Evolutionary conservation across 1,140 invertebrate species (phyloP).

Genomic region (Macrobrachium rosenbergii): DNA sequence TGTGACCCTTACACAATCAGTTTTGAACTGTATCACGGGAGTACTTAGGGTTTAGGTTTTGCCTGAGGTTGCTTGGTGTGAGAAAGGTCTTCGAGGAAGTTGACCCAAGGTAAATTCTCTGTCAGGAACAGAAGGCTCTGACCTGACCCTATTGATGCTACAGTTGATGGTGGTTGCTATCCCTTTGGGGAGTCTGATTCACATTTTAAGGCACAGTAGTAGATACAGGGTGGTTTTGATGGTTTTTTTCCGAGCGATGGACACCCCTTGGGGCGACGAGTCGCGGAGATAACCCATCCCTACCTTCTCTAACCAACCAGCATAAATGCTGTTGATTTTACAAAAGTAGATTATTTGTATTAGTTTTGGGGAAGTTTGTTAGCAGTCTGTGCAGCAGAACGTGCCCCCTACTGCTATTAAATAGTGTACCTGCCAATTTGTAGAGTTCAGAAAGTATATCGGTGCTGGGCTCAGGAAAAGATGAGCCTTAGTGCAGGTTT

Average conservation of each 20-base stretch:
- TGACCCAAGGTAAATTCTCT: background rate
- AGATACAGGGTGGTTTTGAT: background rate
- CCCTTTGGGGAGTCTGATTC: constrained; percentile 34
- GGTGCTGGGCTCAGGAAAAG: constrained; percentile 31
- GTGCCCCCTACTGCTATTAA: background rate
- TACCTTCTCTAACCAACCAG: constrained; percentile 6
- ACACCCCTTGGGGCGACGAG: constrained; percentile 55
- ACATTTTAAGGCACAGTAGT: constrained; percentile 14
- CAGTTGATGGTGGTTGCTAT: constrained; percentile 18
- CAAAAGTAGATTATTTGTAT: constrained; percentile 32
- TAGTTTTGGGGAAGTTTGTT: background rate
- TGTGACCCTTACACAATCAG: background rate
- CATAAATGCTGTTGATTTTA: constrained; percentile 38
- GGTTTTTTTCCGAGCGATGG: constrained; percentile 51
- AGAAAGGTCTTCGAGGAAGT: too few species aligned
- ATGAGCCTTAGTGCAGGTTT: constrained; percentile 1
- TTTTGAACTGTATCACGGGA: too few species aligned
- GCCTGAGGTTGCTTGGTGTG: too few species aligned
- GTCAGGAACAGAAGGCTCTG: background rate
- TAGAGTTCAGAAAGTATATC: constrained; percentile 27
- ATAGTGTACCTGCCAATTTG: constrained; percentile 49
- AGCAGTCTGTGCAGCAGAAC: background rate
- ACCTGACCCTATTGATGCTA: constrained; percentile 9
- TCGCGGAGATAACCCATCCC: constrained; percentile 46
- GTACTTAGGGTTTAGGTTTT: too few species aligned